Evolutionary conservation across 1,140 invertebrate genomes (phyloP), one percentile per base, ranked within the genome.

Genomic region (Pseudomyrmex cubaensis): DNA sequence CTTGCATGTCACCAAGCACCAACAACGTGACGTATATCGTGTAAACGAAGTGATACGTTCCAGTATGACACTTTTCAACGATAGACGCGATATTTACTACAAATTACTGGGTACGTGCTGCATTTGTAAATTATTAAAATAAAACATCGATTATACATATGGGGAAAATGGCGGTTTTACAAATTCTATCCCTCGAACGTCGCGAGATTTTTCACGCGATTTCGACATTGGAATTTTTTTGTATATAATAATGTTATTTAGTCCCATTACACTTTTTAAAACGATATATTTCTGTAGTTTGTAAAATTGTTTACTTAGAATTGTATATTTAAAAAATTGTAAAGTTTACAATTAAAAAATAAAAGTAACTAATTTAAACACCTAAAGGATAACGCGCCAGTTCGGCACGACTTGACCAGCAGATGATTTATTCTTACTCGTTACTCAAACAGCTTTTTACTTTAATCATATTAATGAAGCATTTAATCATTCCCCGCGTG

Each of bases 401-500:
- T 64, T 35, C 2, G 3, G 54, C 61, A 46, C 35, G 22, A 72
- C 44, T 25, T 15, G 62, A 57, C 84, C 85, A 85, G 83, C 82
- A 88, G 87, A 93, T 94, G 92, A 94, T 94, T 94, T 91, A 93
- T 85, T 88, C 86, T 72, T 83, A 64, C 92, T 93, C 93, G 93
- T 93, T 94, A 94, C 90, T 94, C 93, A 93, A 85, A 85, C 92
- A 93, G 92, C 92, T 94, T 94, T 94, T 93, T 94, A 92, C 93
- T 93, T 94, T 93, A 94, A 94, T 94, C 93, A 94, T 92, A 93
- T 94, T 94, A 94, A 94, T 94, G 93, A 94, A 94, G 93, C 93
- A 93, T 94, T 94, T 93, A 93, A 94, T 94, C 93, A 35, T 35
- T 93, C 91, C 67, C 93, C 89, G 92, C 92, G 90, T 94, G 93